Evolutionary conservation across 1,140 invertebrate species (phyloP).

Genomic region (Drosophila carrolli): DNA sequence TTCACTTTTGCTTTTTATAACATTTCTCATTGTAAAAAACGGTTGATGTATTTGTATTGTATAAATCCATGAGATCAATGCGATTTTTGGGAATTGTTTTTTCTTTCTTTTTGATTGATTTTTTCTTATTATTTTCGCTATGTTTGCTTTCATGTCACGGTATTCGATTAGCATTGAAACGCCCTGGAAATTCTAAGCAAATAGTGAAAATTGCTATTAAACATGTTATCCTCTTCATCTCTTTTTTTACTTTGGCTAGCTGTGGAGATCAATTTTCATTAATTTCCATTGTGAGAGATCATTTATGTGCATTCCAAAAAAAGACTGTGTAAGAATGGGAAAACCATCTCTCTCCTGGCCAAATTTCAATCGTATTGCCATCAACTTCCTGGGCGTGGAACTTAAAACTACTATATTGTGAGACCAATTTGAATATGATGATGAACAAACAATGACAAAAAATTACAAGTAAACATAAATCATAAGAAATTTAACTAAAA

Average conservation of each 20-base stretch:
- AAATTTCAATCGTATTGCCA: constrained; percentile 42
- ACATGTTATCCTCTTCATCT: constrained; percentile 1
- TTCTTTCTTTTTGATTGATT: constrained; percentile 55
- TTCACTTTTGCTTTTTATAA: constrained; percentile 39
- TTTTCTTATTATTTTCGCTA: constrained; percentile 48
- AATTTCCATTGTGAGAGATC: constrained; percentile 75
- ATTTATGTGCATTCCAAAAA: constrained; percentile 69
- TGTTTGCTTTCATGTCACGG: constrained; percentile 60
- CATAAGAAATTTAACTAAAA: constrained; percentile 79
- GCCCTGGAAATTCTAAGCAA: constrained; percentile 59
- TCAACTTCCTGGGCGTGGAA: constrained; percentile 47
- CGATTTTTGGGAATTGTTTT: constrained; percentile 84
- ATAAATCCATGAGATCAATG: constrained; percentile 84
- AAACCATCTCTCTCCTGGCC: constrained; percentile 26
- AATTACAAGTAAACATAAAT: constrained; percentile 57
- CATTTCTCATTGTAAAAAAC: constrained; percentile 67
- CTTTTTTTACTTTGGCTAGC: constrained; percentile 66
- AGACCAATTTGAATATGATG: constrained; percentile 79
- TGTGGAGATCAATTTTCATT: constrained; percentile 74
- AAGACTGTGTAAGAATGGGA: constrained; percentile 28
- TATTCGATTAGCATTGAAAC: constrained; percentile 74
- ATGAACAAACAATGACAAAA: constrained; percentile 63
- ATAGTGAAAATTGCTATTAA: constrained; percentile 37
- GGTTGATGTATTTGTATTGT: constrained; percentile 68
- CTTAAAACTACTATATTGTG: constrained; percentile 71